Evolutionary conservation across 2,113 vertebrate genomes (phyloP).

Genomic region (Pygoscelis adeliae): DNA sequence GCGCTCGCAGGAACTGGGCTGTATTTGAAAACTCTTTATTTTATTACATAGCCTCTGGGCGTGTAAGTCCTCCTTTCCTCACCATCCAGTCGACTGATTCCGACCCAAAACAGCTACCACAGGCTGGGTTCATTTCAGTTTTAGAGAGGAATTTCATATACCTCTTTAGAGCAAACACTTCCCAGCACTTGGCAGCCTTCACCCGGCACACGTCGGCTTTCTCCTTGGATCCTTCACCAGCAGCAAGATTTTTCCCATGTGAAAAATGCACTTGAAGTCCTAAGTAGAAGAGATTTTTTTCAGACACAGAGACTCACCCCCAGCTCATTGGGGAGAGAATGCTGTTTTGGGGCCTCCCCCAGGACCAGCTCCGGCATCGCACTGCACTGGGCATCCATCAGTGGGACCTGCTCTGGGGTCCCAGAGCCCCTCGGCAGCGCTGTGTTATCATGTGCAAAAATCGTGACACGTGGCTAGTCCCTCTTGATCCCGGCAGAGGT

Average conservation of each 20-base stretch:
- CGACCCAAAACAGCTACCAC: neutral
- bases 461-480: neutral
- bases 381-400: accelerated
- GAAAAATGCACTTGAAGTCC: constrained; percentile 14
- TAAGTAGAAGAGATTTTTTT: neutral
- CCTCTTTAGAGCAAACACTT: neutral
- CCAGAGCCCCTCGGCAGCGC: accelerated
- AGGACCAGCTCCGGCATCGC: neutral
- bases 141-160: neutral
- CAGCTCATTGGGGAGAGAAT: neutral
- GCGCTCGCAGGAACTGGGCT: neutral
- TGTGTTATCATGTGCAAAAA: neutral
- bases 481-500: neutral
- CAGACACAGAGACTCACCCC: accelerated
- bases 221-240: neutral
- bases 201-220: accelerated
- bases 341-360: accelerated
- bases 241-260: neutral
- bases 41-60: neutral
- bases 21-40: neutral
- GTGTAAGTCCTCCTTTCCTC: neutral
- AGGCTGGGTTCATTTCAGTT: neutral
- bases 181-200: neutral
- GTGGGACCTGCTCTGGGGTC: neutral
- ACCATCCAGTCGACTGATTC: neutral